Percentiles rank a stretch among this genome's conserved stretches.
Conservation (phyloP, 2,797 vertebrate species). For the Platyrinchus mystaceus region DNA sequence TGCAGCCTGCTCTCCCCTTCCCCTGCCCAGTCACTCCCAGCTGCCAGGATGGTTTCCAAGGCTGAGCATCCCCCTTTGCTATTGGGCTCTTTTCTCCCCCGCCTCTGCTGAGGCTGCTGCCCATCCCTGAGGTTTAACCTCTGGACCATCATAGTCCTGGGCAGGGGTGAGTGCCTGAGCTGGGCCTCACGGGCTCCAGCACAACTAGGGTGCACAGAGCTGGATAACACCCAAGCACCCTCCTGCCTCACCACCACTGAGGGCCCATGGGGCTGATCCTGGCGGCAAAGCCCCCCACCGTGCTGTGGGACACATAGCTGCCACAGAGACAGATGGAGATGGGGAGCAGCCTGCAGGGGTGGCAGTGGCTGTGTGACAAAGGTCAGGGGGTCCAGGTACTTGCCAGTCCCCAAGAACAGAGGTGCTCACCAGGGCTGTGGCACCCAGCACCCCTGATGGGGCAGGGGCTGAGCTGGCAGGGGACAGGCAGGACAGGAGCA, state of each 20-base stretch:
- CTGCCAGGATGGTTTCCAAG: background rate
- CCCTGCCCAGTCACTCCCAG: background rate
- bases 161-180: background rate
- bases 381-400: background rate
- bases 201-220: background rate
- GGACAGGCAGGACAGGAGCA: background rate
- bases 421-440: background rate
- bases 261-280: background rate
- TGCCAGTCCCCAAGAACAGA: background rate
- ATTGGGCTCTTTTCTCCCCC: background rate
- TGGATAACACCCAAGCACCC: background rate
- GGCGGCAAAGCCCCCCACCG: background rate
- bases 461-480: background rate
- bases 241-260: background rate
- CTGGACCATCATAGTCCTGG: accelerated
- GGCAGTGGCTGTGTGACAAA: background rate
- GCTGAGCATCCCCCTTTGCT: background rate
- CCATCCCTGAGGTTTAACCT: background rate
- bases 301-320: background rate
- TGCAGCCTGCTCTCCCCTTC: background rate
- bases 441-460: background rate
- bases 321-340: accelerated
- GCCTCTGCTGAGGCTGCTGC: background rate
- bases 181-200: accelerated
- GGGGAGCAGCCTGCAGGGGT: accelerated